Base-by-base conservation (phyloP, 2,113 vertebrate genomes). In the Phylloscopus whistleri region DNA sequence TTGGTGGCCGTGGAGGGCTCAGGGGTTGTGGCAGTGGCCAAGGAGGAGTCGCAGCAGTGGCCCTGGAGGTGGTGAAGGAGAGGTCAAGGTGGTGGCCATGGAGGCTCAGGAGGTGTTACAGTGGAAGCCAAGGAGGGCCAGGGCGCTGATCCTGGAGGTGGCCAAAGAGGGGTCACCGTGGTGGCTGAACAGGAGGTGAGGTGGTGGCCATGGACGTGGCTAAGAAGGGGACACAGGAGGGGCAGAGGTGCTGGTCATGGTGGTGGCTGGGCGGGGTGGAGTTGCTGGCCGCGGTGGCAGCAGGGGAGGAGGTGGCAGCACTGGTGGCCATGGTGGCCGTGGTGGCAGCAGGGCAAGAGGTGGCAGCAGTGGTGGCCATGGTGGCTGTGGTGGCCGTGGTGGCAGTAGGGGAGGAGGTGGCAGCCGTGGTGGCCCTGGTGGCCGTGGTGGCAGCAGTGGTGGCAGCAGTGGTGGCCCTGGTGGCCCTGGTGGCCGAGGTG, bases 401-500 rank as follows among this genome's bases (percentile, higher is more conserved):
- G 43, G 58, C 51, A 48, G 39, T 20, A 15, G 60, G 11, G 1
- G 44, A 37, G 37, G 48, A 46, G 53, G 33, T 11, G 35, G 43
- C 43, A 44, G 43, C 43, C 16, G 14, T 4, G 39, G 56, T 23
- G 33, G 9, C 13, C n/a, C n/a, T n/a, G n/a, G n/a, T n/a, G n/a
- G n/a, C n/a, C n/a, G n/a, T n/a, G 39, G 39, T 16, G 10, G 23
- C 64, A 77, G 52, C 77, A 5, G 0, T n/a, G 49, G 53, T 41
- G 64, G 53, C 62, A 4, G 10, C 39, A 41, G 12, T 35, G 21
- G 60, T 18, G 35, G 60, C 39, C 20, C 1, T 44, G 44, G 5
- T 31, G 44, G 55, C 55, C 4, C 0, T 2, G 17, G 44, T 19
- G 35, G 62, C 23, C 1, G 8, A 0, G 4, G 5, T 23, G 3